Percentiles rank a stretch among this genome's conserved stretches.
These are phyloP conservation scores for Xylocopa sonorina DNA, from an alignment of 1,140 invertebrate genomes.

Conservation along the genomic window DNA sequence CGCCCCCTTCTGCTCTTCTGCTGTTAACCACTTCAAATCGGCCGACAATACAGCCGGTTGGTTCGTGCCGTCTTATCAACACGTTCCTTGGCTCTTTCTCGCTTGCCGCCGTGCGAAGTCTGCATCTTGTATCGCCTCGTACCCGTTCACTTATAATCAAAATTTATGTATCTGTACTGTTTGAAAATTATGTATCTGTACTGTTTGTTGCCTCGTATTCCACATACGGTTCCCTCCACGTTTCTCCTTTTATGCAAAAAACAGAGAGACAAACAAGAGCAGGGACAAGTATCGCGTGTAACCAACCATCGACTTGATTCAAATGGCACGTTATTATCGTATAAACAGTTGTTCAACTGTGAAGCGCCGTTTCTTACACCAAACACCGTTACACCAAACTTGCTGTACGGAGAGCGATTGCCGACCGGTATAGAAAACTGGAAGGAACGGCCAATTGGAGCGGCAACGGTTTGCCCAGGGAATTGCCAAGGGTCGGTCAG, in stretches of 20 bases:
- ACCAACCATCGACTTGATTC: slow-evolving; percentile 14
- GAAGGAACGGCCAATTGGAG: slow-evolving; percentile 62
- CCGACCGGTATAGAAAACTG: slow-evolving; percentile 51
- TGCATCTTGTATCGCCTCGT: no score
- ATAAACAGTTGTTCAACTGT: slow-evolving; percentile 28
- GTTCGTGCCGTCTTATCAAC: slow-evolving; percentile 70
- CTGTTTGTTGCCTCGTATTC: background rate
- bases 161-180: no score
- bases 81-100: slow-evolving; percentile 36
- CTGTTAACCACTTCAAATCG: slow-evolving; percentile 55
- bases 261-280: background rate
- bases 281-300: background rate
- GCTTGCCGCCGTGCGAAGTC: background rate
- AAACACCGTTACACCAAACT: background rate
- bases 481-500: slow-evolving; percentile 63
- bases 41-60: background rate
- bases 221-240: background rate
- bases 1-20: slow-evolving; percentile 56
- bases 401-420: slow-evolving; percentile 10
- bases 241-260: background rate
- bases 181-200: no score
- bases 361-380: slow-evolving; percentile 13
- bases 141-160: no score
- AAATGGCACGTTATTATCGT: slow-evolving; percentile 31
- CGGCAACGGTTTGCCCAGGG: slow-evolving; percentile 55